Evolutionary conservation across 1,140 invertebrate species (phyloP), one percentile per base, ranked within the genome.

Genomic region (Drosophila pandora): DNA sequence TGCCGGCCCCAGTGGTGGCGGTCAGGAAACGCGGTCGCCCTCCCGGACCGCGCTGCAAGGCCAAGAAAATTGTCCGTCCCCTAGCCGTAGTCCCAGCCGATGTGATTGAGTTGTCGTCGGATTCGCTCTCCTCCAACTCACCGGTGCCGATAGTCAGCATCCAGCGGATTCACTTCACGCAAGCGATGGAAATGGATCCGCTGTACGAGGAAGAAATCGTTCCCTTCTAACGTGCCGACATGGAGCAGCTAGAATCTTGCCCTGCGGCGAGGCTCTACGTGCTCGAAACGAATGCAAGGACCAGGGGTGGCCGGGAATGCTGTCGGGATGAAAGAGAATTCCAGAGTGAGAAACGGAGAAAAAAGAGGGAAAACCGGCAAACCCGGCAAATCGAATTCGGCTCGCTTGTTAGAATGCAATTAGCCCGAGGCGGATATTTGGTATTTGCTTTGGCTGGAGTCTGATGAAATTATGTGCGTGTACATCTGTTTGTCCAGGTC

Each of bases 351-450:
- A 39, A 13, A 57, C 9, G 43, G 13, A 67, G 9, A 5, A 22
- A 32, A n/a, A 43, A 37, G 37, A 32, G 8, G 48, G 22, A 52
- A 22, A 39, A 22, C 17, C 13, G 41, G 41, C n/a, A 6, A 81
- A 80, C 64, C 69, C 41, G 75, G 55, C 68, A 89, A 90, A 90
- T 90, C 78, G 77, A 89, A 84, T 90, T 90, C 72, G 70, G 53
- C 30, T 68, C 69, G 88, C 83, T 89, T 90, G 88, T 90, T 90
- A 90, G 77, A 82, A 90, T 74, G 78, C 80, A 90, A 90, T 89
- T 90, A 85, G 88, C 88, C 78, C 45, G 55, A 37, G 89, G 88
- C 82, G 67, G 45, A 67, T 49, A 75, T 75, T 70, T 32, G 34
- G 45, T 89, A 71, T 87, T 83, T 88, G 52, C 71, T 79, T 79